These are phyloP conservation scores for Leptinotarsa tumamoca DNA, from an alignment of 2,888 invertebrate species.

Conservation along the genomic window DNA sequence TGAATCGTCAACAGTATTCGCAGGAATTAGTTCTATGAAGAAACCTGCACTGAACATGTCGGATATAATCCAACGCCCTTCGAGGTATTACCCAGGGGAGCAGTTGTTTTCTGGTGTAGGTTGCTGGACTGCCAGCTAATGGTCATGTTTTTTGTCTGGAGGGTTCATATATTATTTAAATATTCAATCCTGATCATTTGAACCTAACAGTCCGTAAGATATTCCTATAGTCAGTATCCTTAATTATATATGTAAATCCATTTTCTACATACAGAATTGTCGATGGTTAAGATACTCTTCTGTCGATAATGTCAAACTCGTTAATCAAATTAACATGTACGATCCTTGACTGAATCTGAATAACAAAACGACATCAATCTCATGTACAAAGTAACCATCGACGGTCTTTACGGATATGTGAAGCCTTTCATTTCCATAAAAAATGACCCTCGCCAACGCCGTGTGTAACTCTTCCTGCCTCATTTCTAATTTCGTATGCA, in stretches of 20 bases:
- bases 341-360: background rate
- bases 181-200: too few species aligned
- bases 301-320: background rate
- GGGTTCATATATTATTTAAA: too few species aligned
- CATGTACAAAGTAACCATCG: conserved; percentile 3
- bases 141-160: too few species aligned
- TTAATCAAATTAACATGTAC: background rate
- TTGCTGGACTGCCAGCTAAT: too few species aligned
- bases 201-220: too few species aligned
- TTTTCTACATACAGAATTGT: background rate
- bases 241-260: background rate
- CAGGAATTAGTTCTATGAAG: too few species aligned
- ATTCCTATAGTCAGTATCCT: too few species aligned
- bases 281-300: background rate
- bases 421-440: conserved; percentile 16
- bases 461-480: conserved; percentile 2
- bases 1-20: too few species aligned
- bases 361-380: background rate
- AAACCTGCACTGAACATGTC: too few species aligned
- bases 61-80: too few species aligned
- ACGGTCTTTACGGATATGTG: conserved; percentile 7
- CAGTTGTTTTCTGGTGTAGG: too few species aligned
- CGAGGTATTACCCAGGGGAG: too few species aligned
- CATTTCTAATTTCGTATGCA: conserved; percentile 19
- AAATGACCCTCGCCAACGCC: conserved; percentile 18